These are phyloP conservation scores for Eupithecia exiguata DNA, from an alignment of 2,888 invertebrate species.

Conservation along the genomic window DNA sequence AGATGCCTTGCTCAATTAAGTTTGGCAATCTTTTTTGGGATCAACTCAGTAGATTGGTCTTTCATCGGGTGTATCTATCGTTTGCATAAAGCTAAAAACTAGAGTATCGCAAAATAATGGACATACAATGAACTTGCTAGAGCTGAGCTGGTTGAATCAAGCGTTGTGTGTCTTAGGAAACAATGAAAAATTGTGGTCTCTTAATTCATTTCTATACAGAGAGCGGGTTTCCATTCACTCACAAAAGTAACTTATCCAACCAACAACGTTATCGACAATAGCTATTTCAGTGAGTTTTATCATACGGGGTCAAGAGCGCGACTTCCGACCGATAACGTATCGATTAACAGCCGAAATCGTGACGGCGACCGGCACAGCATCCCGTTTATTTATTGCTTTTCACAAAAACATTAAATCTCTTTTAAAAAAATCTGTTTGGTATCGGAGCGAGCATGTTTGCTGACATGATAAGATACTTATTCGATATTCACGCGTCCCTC, in stretches of 20 bases:
- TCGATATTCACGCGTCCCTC: constrained; percentile 47
- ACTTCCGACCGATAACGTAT: constrained; percentile 74
- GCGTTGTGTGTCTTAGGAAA: background rate
- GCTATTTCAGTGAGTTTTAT: constrained; percentile 69
- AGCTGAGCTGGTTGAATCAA: background rate
- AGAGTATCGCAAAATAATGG: background rate
- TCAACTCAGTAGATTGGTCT: background rate
- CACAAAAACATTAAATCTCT: constrained; percentile 55
- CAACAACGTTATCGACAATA: constrained; percentile 52
- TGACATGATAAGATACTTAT: constrained; percentile 62
- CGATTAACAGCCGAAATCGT: constrained; percentile 49
- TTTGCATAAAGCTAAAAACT: background rate
- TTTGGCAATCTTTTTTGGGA: background rate
- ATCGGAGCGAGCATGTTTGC: constrained; percentile 46
- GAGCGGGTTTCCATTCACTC: background rate
- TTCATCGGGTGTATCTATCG: background rate
- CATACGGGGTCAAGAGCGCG: constrained; percentile 79
- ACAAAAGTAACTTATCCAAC: constrained; percentile 19
- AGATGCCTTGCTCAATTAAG: constrained; percentile 8
- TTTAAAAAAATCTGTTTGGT: constrained; percentile 44
- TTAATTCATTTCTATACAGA: background rate
- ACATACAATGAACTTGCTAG: background rate
- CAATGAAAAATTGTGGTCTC: background rate
- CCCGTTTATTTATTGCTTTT: constrained; percentile 64
- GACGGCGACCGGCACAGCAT: constrained; percentile 67